A percentile compares a stretch with the other conserved stretches of the same genome.
Evolutionary conservation across 92 coral and sea anemone species (phyloP).

Genomic region (Heteractis magnifica): DNA sequence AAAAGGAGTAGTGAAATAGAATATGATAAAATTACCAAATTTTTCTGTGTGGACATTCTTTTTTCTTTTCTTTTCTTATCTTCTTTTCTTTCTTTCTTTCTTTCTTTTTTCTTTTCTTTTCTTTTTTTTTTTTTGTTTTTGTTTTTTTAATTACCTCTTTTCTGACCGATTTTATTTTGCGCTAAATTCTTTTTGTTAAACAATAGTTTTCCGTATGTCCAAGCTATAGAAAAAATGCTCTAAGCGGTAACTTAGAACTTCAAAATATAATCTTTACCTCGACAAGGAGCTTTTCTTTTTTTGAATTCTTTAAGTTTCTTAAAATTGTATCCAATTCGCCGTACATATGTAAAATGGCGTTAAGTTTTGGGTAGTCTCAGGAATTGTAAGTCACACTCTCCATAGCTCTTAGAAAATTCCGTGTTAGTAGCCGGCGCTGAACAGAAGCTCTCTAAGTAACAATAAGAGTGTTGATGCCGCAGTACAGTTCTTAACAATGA

Average conservation of each 20-base stretch:
- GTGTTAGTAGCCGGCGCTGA: background rate
- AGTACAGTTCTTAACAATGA: background rate
- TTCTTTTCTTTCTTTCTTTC: too few species aligned
- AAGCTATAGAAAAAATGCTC: background rate
- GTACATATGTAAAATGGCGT: background rate
- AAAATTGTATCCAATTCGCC: background rate
- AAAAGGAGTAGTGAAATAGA: background rate
- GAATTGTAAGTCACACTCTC: background rate
- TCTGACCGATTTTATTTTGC: too few species aligned
- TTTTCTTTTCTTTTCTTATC: too few species aligned
- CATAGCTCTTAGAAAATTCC: background rate
- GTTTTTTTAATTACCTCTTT: too few species aligned
- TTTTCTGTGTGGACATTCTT: background rate
- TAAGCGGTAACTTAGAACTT: too few species aligned
- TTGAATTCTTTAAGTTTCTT: background rate
- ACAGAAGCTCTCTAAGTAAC: background rate
- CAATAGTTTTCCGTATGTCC: too few species aligned
- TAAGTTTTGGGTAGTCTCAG: background rate
- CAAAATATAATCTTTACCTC: background rate
- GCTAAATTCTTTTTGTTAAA: too few species aligned
- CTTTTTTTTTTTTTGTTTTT: too few species aligned
- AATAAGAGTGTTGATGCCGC: background rate
- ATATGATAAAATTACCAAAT: background rate
- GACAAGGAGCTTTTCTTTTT: background rate
- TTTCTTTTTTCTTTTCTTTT: too few species aligned